These are phyloP conservation scores for Campopleginae sp. DNA, from an alignment of 2,888 invertebrate genomes.

Conservation along the genomic window DNA sequence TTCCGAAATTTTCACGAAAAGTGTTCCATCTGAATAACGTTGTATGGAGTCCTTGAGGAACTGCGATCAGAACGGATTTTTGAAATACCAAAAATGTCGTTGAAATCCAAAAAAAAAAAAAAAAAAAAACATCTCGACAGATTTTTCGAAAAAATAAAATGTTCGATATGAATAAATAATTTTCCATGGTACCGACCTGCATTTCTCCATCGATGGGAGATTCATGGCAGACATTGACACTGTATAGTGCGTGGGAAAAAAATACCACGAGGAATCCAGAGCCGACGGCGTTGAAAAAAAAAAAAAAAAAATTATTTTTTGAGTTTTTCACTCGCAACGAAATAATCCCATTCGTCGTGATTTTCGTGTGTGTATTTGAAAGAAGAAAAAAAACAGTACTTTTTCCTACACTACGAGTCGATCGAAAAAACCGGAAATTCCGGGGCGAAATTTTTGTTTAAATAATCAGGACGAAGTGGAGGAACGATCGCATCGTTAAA, in stretches of 20 bases:
- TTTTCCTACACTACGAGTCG: slow-evolving; percentile 22
- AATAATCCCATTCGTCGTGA: slow-evolving; percentile 10
- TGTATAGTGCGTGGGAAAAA: slow-evolving; percentile 31
- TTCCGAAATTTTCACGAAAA: no score
- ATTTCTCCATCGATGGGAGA: slow-evolving; percentile 76
- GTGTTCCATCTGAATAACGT: no score
- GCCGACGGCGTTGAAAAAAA: neutral
- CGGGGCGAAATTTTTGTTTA: neutral
- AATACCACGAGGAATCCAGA: neutral
- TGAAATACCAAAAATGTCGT: no score
- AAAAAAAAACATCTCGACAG: no score
- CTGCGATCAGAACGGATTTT: no score
- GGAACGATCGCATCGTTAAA: slow-evolving; percentile 43
- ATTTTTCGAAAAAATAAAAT: no score
- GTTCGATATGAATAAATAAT: no score
- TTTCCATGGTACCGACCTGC: slow-evolving; percentile 76
- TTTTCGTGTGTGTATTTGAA: neutral
- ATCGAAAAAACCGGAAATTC: slow-evolving; percentile 10
- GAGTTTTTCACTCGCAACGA: neutral
- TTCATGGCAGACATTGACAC: slow-evolving; percentile 79
- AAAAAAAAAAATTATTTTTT: neutral
- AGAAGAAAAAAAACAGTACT: neutral
- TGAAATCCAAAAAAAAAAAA: no score
- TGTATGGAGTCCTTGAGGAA: no score
- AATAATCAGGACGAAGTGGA: slow-evolving; percentile 40